Percentiles rank a stretch among this genome's conserved stretches.
Evolutionary conservation across 2,888 invertebrate species (phyloP).

Genomic region (Agrotis exclamationis): DNA sequence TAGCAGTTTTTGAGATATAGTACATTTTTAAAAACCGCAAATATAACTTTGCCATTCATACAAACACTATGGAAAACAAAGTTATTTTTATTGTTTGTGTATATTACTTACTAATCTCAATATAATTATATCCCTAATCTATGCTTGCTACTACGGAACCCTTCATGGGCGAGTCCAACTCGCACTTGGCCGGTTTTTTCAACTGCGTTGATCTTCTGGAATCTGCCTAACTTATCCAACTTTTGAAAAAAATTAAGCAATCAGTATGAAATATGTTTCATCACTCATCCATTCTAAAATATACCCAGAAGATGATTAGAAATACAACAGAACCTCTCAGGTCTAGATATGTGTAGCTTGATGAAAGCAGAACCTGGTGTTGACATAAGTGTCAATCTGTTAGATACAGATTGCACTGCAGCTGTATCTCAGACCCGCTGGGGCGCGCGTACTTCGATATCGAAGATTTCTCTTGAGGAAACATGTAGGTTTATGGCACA

Average conservation of each 20-base stretch:
- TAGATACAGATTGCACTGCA: conserved; percentile 56
- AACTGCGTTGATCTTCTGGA: conserved; percentile 6
- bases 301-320: conserved; percentile 28
- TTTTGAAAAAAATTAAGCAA: background rate
- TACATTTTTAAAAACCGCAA: too few relatives aligned
- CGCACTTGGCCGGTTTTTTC: conserved; percentile 21
- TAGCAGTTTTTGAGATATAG: too few relatives aligned
- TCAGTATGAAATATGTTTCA: background rate
- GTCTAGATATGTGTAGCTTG: conserved; percentile 27
- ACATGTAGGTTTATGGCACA: conserved; percentile 56
- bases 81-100: too few relatives aligned
- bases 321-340: conserved; percentile 19
- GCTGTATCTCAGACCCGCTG: conserved; percentile 37
- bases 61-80: too few relatives aligned
- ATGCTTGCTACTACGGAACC: too few relatives aligned
- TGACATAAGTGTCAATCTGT: conserved; percentile 57
- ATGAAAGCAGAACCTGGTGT: conserved; percentile 38
- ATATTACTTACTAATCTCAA: too few relatives aligned
- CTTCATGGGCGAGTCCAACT: too few relatives aligned
- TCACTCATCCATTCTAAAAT: background rate
- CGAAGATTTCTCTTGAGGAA: conserved; percentile 73
- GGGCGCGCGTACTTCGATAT: conserved; percentile 58
- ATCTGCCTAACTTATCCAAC: background rate
- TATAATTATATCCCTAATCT: too few relatives aligned
- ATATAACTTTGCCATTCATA: too few relatives aligned